Evolutionary conservation across 1,140 invertebrate species (phyloP).

Genomic region (Cydia amplana): DNA sequence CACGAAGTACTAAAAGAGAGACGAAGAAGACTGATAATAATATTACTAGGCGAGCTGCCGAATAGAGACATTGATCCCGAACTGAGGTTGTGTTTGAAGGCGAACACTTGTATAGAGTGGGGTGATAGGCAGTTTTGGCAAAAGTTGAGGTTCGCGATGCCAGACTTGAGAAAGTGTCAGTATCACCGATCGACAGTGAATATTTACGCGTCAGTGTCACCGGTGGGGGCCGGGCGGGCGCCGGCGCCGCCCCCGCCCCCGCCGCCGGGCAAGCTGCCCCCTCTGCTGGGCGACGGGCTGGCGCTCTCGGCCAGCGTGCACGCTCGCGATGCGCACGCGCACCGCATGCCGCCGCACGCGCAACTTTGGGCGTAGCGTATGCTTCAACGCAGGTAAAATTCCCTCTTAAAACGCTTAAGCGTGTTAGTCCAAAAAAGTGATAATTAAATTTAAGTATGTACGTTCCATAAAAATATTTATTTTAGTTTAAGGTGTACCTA

Average conservation of each 20-base stretch:
- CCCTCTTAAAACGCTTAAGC: conserved; percentile 72
- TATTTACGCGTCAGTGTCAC: conserved; percentile 83
- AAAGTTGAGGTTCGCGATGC: conserved; percentile 94
- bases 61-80: conserved; percentile 93
- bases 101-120: conserved; percentile 94
- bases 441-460: conserved; percentile 67
- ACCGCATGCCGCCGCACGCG: conserved; percentile 95
- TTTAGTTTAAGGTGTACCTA: conserved; percentile 49
- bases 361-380: conserved; percentile 85
- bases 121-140: conserved; percentile 97
- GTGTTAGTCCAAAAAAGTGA: conserved; percentile 77
- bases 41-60: conserved; percentile 91
- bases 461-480: conserved; percentile 64
- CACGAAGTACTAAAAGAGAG: conserved; percentile 93
- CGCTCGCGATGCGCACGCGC: conserved; percentile 89
- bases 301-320: conserved; percentile 80
- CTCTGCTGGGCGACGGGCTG: conserved; percentile 74
- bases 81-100: conserved; percentile 92
- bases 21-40: conserved; percentile 89
- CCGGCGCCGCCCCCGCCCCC: conserved; percentile 84
- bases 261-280: conserved; percentile 80
- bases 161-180: conserved; percentile 84
- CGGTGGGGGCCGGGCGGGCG: conserved; percentile 78
- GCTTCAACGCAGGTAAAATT: conserved; percentile 80
- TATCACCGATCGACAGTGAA: conserved; percentile 82